Conservation (phyloP, 1,140 invertebrate genomes). For the Dinoponera quadriceps region DNA sequence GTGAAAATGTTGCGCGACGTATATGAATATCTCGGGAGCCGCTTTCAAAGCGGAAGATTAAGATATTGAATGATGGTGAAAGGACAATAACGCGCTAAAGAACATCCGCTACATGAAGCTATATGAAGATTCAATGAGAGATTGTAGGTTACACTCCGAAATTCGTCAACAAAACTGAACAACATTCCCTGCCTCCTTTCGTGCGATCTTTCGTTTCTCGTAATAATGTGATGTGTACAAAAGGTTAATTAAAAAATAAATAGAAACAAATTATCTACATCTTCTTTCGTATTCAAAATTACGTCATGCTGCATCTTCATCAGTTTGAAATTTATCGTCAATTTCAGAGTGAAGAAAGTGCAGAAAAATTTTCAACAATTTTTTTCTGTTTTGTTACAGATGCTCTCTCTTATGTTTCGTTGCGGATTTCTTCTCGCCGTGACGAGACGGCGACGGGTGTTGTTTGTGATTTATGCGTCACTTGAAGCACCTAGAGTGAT, state of each 20-base stretch:
- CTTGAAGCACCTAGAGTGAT: slow-evolving; percentile 26
- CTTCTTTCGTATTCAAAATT: not conserved
- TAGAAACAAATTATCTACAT: slow-evolving; percentile 48
- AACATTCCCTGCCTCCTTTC: not conserved
- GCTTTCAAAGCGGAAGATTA: not conserved
- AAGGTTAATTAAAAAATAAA: slow-evolving; percentile 61
- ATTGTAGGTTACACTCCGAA: not conserved
- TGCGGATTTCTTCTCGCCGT: too few species aligned
- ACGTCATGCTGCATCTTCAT: slow-evolving; percentile 45
- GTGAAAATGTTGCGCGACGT: not conserved
- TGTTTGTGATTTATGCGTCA: not conserved
- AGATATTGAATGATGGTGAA: not conserved
- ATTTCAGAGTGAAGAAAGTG: slow-evolving; percentile 41
- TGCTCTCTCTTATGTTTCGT: too few species aligned
- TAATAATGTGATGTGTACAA: slow-evolving; percentile 33
- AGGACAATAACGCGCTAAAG: not conserved
- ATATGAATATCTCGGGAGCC: not conserved
- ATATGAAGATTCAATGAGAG: not conserved
- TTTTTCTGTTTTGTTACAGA: too few species aligned
- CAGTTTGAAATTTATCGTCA: slow-evolving; percentile 48
- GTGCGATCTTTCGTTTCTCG: slow-evolving; percentile 1
- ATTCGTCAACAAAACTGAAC: not conserved
- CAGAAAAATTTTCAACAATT: slow-evolving; percentile 3
- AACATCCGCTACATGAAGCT: not conserved
- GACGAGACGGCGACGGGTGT: too few species aligned